These are phyloP conservation scores for Drosophila bocqueti DNA, from an alignment of 1,140 invertebrate species.

Conservation along the genomic window DNA sequence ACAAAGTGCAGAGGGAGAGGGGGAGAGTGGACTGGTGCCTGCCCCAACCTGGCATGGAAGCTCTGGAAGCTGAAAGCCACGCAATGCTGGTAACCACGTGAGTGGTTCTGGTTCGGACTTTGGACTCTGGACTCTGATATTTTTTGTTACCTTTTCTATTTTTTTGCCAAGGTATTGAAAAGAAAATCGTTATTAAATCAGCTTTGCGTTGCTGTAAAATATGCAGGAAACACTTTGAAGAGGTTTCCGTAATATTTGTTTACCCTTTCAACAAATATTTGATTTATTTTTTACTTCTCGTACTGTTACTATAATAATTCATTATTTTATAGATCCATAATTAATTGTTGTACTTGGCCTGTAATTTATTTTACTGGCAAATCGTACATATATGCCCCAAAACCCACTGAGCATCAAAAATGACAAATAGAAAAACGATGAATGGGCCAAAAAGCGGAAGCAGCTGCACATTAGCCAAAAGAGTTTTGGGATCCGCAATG, in stretches of 20 bases:
- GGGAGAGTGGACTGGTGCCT: not conserved
- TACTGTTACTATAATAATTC: not conserved
- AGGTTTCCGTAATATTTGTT: accelerated
- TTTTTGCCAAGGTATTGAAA: slow-evolving; percentile 22
- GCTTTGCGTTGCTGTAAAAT: slow-evolving; percentile 39
- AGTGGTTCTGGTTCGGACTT: slow-evolving; percentile 30
- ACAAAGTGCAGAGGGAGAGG: slow-evolving; percentile 22
- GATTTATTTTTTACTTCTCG: too few species aligned
- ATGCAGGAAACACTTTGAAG: not conserved
- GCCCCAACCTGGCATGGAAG: not conserved
- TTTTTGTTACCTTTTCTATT: not conserved
- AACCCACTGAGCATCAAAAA: slow-evolving; percentile 31
- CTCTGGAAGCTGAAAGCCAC: slow-evolving; percentile 44
- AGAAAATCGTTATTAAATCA: slow-evolving; percentile 71
- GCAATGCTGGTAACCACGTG: slow-evolving; percentile 52
- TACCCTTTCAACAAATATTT: not conserved
- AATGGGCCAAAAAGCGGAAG: slow-evolving; percentile 47
- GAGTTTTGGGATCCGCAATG: slow-evolving; percentile 7
- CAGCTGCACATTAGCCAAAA: slow-evolving; percentile 57
- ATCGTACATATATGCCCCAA: not conserved
- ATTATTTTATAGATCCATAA: not conserved
- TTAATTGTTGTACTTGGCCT: not conserved
- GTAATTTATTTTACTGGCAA: too few species aligned
- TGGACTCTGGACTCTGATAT: not conserved
- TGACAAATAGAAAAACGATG: slow-evolving; percentile 48